These are phyloP conservation scores for Gasterosteus nipponicus DNA, from an alignment of 2,113 vertebrate species.

Conservation along the genomic window DNA sequence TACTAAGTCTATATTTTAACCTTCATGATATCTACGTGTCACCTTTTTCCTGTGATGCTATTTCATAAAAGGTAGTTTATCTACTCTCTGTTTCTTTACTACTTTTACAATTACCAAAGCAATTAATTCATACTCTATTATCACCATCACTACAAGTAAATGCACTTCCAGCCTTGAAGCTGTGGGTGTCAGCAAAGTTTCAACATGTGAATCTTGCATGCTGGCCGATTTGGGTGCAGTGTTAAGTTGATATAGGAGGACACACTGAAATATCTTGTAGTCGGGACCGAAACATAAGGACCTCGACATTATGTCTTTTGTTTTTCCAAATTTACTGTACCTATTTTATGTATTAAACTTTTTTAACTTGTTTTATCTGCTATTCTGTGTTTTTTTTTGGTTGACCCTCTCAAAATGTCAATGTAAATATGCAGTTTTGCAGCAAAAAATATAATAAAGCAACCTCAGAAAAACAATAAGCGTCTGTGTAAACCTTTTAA, in stretches of 20 bases:
- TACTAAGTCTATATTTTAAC: not conserved
- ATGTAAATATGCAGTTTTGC: not conserved
- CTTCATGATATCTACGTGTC: not conserved
- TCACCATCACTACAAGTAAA: not conserved
- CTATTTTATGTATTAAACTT: not conserved
- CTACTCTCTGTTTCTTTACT: not conserved
- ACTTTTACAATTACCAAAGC: not conserved
- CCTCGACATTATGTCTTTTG: not conserved
- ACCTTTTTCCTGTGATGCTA: not conserved
- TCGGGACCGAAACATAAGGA: not conserved
- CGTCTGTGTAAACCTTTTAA: not conserved
- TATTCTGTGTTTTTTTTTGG: not conserved
- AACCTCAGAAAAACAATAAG: not conserved
- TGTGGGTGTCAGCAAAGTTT: slow-evolving; percentile 65
- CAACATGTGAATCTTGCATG: not conserved
- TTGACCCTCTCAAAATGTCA: not conserved
- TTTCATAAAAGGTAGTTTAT: too few species aligned
- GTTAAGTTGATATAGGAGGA: not conserved
- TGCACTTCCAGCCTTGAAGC: slow-evolving; percentile 43
- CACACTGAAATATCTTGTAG: not conserved
- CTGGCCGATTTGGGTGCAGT: not conserved
- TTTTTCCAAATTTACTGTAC: not conserved
- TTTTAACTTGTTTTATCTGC: not conserved
- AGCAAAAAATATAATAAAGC: not conserved
- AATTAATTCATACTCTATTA: too few species aligned